These are phyloP conservation scores for Drosophila tripunctata DNA, from an alignment of 2,888 invertebrate genomes.

Conservation along the genomic window DNA sequence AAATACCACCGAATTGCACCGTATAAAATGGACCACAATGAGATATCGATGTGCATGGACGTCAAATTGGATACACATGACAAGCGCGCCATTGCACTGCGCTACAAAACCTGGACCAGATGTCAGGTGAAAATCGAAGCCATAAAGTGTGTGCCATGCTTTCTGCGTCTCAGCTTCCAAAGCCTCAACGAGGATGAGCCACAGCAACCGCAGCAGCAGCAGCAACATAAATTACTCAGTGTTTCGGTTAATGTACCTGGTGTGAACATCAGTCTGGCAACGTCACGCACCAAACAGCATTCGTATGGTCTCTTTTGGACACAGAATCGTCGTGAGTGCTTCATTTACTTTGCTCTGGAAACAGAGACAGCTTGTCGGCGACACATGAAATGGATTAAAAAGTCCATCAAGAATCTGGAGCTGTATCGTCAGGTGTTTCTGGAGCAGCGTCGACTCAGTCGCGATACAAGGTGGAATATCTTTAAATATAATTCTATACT, in stretches of 20 bases:
- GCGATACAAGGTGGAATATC: constrained; percentile 67
- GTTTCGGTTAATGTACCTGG: constrained; percentile 84
- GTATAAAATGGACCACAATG: constrained; percentile 82
- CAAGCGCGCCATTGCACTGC: constrained; percentile 81
- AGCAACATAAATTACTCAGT: constrained; percentile 49
- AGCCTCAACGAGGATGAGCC: constrained; percentile 27
- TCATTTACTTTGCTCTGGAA: constrained; percentile 83
- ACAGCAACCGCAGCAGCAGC: constrained; percentile 7
- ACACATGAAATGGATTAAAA: constrained; percentile 84
- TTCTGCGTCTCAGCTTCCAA: constrained; percentile 82
- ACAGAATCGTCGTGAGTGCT: constrained; percentile 83
- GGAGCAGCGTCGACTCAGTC: constrained; percentile 81
- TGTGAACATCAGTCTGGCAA: constrained; percentile 81
- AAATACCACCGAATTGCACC: not conserved
- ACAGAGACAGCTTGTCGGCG: constrained; percentile 81
- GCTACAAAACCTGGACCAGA: constrained; percentile 82
- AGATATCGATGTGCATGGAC: constrained; percentile 83
- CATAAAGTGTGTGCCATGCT: constrained; percentile 84
- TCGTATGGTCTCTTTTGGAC: constrained; percentile 84
- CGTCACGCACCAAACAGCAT: constrained; percentile 82
- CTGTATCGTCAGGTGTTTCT: constrained; percentile 82
- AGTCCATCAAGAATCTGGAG: constrained; percentile 84
- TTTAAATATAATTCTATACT: not conserved
- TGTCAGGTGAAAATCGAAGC: constrained; percentile 84
- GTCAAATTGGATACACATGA: constrained; percentile 83